Percentiles rank a stretch among this genome's conserved stretches.
Evolutionary conservation across 2,113 vertebrate species (phyloP).

Genomic region (Silurus glanis): DNA sequence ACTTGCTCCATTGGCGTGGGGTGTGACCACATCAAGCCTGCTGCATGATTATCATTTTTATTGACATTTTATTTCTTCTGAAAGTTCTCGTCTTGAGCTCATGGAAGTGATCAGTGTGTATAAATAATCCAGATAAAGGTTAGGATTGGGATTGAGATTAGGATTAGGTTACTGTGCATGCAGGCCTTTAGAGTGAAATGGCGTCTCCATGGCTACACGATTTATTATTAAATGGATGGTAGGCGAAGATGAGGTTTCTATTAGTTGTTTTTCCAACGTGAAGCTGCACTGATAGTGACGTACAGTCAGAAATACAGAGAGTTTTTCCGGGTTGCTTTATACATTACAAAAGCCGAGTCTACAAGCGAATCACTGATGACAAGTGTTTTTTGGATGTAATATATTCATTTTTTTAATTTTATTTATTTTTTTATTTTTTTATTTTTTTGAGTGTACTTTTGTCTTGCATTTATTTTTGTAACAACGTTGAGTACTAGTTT

Average conservation of each 20-base stretch:
- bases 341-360: no score
- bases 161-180: not conserved
- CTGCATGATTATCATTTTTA: not conserved
- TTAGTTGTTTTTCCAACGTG: not conserved
- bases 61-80: not conserved
- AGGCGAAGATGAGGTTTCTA: not conserved
- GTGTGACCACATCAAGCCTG: not conserved
- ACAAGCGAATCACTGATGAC: no score
- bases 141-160: not conserved
- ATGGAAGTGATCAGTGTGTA: constrained; percentile 6
- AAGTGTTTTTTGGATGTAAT: no score
- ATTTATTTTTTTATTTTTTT: no score
- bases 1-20: not conserved
- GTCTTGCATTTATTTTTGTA: no score
- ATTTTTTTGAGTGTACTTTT: no score
- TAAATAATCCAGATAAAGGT: constrained; percentile 1
- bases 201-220: not conserved
- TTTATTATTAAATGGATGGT: not conserved
- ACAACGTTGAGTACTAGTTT: no score
- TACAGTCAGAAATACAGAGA: no score
- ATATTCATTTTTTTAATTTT: no score
- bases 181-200: not conserved
- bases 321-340: no score
- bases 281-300: no score
- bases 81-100: not conserved